Evolutionary conservation across 2,888 invertebrate species (phyloP).

Genomic region (Drosophila peninsularis): DNA sequence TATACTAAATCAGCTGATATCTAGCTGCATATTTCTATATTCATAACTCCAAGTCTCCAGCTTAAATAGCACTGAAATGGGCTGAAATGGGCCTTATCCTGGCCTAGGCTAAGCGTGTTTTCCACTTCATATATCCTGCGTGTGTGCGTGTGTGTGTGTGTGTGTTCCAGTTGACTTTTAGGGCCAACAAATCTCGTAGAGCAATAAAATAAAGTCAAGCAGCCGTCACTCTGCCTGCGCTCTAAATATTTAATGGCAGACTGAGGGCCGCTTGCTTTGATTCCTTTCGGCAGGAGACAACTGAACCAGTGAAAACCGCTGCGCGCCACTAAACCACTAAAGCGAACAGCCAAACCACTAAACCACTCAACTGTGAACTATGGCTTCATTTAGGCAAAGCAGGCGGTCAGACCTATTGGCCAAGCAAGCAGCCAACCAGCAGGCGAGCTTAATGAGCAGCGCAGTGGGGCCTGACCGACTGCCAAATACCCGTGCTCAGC

Average conservation of each 20-base stretch:
- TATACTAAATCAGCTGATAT: background rate
- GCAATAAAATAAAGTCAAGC: constrained; percentile 40
- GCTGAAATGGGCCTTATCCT: no score
- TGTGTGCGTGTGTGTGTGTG: background rate
- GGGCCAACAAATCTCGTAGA: constrained; percentile 50
- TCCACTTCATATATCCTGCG: background rate
- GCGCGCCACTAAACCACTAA: background rate
- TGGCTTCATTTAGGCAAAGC: constrained; percentile 42
- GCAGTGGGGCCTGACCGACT: background rate
- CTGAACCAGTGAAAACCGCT: background rate
- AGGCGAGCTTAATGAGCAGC: constrained; percentile 15
- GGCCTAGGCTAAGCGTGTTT: background rate
- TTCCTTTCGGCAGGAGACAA: background rate
- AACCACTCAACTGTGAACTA: constrained; percentile 19
- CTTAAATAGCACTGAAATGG: background rate
- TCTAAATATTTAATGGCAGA: constrained; percentile 64
- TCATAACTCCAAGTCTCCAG: background rate
- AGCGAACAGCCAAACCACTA: background rate
- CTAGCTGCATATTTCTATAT: background rate
- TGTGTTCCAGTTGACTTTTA: constrained; percentile 6
- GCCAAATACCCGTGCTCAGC: background rate
- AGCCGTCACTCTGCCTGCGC: constrained; percentile 10
- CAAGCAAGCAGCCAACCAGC: constrained; percentile 5
- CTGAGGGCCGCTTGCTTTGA: constrained; percentile 26
- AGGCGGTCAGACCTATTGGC: constrained; percentile 17